Base-by-base conservation (phyloP, 2,113 vertebrate genomes). In the Phaetusa simplex region DNA sequence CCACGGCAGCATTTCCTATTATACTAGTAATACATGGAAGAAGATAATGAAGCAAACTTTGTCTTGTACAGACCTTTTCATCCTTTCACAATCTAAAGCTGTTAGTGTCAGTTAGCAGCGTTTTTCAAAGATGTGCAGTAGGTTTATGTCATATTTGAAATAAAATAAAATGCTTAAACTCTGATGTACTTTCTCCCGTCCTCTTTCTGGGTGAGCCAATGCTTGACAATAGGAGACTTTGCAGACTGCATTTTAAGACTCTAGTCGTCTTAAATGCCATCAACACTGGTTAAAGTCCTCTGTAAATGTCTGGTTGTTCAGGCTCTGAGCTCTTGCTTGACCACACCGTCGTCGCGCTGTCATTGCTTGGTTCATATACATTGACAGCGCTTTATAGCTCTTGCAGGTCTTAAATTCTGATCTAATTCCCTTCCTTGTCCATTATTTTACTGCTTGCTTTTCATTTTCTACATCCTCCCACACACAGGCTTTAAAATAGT, bases 371-470 rank as follows among this genome's bases (percentile, higher is more conserved):
- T 80, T 97, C 94, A 67, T 88, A 36, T 2, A 94, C 84, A 87
- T 96, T 96, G 93, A 88, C 93, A 93, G 71, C 27, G 82, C 91
- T 95, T 95, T 92, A 65, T 56, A 86, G 91, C 79, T 91, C 85
- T 90, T 74, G 73, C 89, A 76, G 87, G 85, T 94, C 92, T 90
- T 92, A 90, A 96, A 83, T 97, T 96, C 95, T 64, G 15, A 67
- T 96, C 71, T 95, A 88, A 95, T 97, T 93, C 67, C 82, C 8
- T 88, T 92, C 84, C 96, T 91, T 97, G 95, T 96, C 94, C 55
- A 18, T 97, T 96, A 96, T 96, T 97, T 96, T 97, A 93, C 87
- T 92, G 96, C 94, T 96, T 93, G 90, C 91, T 87, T 97, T 96
- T 96, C 93, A 88, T 91, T 96, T 96, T 93, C 85, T 66, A 9